Evolutionary conservation across 2,113 vertebrate genomes (phyloP).

Genomic region (Percina caprodes): DNA sequence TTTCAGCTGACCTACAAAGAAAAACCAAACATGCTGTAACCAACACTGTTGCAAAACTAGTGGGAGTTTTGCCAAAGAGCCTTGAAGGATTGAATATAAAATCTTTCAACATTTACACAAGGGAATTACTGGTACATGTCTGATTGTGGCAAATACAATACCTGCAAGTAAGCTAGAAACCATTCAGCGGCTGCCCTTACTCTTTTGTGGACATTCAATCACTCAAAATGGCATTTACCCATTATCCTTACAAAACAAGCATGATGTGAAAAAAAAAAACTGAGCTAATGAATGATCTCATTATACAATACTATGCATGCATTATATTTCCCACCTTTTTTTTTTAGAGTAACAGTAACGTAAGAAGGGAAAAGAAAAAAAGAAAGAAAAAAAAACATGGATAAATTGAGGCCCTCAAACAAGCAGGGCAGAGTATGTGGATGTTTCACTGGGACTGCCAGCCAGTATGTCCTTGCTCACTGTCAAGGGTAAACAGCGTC

Average conservation of each 20-base stretch:
- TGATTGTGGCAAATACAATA: not conserved
- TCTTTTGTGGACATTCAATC: not conserved
- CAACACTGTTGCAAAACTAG: conserved; percentile 29
- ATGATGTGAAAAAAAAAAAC: not conserved
- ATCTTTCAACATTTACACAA: conserved; percentile 35
- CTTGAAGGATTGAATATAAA: conserved; percentile 2
- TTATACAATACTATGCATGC: not conserved
- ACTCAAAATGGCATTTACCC: not conserved
- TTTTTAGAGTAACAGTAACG: not conserved
- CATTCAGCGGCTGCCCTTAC: not conserved
- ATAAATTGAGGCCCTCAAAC: conserved; percentile 13
- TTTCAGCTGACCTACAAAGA: not conserved
- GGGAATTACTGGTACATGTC: conserved; percentile 15
- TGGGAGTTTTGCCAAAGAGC: conserved; percentile 12
- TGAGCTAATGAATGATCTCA: not conserved
- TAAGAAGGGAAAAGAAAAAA: not conserved
- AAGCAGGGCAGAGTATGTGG: conserved; percentile 8
- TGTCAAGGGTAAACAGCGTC: conserved; percentile 63
- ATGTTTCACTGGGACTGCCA: conserved; percentile 54
- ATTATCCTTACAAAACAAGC: not conserved
- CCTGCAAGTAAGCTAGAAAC: not conserved
- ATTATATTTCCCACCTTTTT: not conserved
- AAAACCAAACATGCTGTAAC: conserved; percentile 20
- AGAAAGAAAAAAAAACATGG: not conserved
- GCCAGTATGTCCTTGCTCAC: conserved; percentile 59